Evolutionary conservation across 2,888 invertebrate species (phyloP), one percentile per base, ranked within the genome.

Genomic region (Idaea biselata): DNA sequence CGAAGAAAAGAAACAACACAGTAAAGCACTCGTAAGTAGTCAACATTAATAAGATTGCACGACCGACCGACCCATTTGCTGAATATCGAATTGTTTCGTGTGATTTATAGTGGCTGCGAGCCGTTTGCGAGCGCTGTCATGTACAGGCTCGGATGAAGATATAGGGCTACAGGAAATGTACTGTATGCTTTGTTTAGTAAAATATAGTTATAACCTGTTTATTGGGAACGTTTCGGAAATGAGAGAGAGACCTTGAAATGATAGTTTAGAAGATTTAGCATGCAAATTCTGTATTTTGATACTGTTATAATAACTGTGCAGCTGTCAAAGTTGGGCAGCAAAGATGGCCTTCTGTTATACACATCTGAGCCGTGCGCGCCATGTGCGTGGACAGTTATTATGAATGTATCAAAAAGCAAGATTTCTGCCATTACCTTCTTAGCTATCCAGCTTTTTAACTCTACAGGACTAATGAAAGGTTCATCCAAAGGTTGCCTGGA

Each of bases 41-140:
- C 44, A 55, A 17, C 16, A 55, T 55, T 55, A 55, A 16, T 55
- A 55, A 16, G 16, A 55, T 44, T 44, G 44, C 44, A 44, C 44
- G 44, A 44, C 32, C 60, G 55, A 32, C 57, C 44, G 65, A 60
- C 64, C 67, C 55, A 62, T 68, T 57, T 33, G 60, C 60, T 56
- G 18, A 58, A 63, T 63, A 65, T 67, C 63, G 67, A 64, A 69
- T 67, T 67, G 67, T 67, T 64, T 60, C 63, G 18, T 55, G 59
- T 69, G 69, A 69, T 69, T 67, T 67, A 69, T 67, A 18, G 63
- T 57, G 61, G 55, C 60, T 6, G 54, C 54, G 14, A 62, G 62
- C 62, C 32, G 55, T 58, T 60, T 55, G 44, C 58, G 61, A 59
- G 56, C 58, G 60, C 66, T 63, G 68, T 68, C 68, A 62, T 63